Base-by-base conservation (phyloP, 2,113 vertebrate species). In the Clarias gariepinus region DNA sequence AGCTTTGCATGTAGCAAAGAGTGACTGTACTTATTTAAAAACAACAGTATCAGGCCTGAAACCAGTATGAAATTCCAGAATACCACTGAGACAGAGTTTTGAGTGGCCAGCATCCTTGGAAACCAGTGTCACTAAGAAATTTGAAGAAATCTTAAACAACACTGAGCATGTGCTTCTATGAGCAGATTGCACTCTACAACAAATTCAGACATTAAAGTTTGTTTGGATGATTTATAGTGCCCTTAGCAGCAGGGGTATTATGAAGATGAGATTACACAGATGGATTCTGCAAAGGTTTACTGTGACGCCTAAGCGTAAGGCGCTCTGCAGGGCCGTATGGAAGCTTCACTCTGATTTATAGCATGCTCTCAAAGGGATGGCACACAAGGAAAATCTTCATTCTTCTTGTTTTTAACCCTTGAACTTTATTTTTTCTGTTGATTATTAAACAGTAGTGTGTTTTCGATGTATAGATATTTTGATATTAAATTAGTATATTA, bases 181-280 rank as follows among this genome's bases (percentile, higher is more conserved):
- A 87, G 87, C 85, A 90, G 84, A 89, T 87, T 88, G 47, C 66
- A 61, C 53, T 89, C 88, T 69, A 81, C 28, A 76, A 85, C 57
- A 68, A 88, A 85, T 21, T 85, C 82, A 88, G 86, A 85, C 87
- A 85, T 78, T 85, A 87, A 88, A 87, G 89, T 90, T 90, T 78
- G 89, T 89, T 87, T 87, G 85, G 89, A 88, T 91, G 91, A 92
- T 91, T 92, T 93, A 88, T 80, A 78, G 89, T 81, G 47, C 81
- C 85, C 85, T 88, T 89, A 89, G 90, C 90, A 91, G 85, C 91
- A 89, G 90, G 89, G 89, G 92, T 84, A 91, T 89, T 91, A 90
- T 86, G 89, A 90, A 83, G 85, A 90, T 86, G 80, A 81, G 90
- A 91, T 91, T 90, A 86, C 89, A 90, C 90, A 89, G 89, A 79